Evolutionary conservation across 2,888 invertebrate species (phyloP).

Genomic region (Lycaena phlaeas): DNA sequence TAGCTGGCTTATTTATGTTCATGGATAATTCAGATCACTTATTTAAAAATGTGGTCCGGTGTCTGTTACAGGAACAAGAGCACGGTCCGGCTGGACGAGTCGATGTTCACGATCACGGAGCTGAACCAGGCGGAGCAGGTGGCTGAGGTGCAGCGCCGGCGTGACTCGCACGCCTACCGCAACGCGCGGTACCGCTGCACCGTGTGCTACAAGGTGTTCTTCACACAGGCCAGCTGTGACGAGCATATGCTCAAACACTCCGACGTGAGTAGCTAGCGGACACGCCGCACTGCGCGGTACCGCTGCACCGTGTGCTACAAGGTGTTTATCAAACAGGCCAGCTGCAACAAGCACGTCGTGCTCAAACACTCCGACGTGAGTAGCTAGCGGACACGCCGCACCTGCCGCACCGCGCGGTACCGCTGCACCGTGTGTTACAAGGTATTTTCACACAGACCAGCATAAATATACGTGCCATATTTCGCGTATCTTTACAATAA

Average conservation of each 20-base stretch:
- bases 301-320: background rate
- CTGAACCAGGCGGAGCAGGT: background rate
- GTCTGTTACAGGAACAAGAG: no score
- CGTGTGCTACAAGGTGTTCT: background rate
- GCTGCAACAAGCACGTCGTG: background rate
- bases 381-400: background rate
- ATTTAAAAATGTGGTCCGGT: no score
- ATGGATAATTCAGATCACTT: no score
- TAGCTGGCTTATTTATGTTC: no score
- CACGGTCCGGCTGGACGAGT: background rate
- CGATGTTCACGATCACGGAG: background rate
- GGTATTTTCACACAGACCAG: no score
- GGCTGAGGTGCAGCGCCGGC: background rate
- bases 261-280: background rate
- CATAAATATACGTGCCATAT: no score
- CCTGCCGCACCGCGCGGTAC: background rate
- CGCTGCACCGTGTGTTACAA: no score
- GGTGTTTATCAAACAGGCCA: background rate
- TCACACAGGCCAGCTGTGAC: conserved; percentile 2
- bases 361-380: background rate
- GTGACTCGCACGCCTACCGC: background rate
- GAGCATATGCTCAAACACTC: background rate
- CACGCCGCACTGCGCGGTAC: no score
- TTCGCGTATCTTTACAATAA: no score
- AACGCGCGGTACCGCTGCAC: conserved; percentile 3